Percentiles rank a stretch among this genome's conserved stretches.
These are phyloP conservation scores for Lasioglossum lativentre DNA, from an alignment of 2,888 invertebrate species.

Conservation along the genomic window DNA sequence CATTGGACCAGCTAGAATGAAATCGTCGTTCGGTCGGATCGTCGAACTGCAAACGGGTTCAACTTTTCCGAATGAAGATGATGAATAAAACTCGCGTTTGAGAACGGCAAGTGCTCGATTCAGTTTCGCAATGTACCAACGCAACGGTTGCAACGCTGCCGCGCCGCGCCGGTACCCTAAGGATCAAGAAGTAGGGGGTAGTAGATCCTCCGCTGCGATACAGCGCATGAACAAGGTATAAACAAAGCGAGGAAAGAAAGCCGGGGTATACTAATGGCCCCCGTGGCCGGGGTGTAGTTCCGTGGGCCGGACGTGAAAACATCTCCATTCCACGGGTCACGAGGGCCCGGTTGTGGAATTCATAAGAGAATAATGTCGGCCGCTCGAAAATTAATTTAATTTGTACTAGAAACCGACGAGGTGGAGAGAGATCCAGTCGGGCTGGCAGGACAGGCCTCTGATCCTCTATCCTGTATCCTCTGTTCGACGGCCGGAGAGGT, in stretches of 20 bases:
- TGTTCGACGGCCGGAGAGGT: not conserved
- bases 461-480: conserved; percentile 6
- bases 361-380: conserved; percentile 81
- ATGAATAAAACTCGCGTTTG: not conserved
- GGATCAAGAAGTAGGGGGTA: not conserved
- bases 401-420: conserved; percentile 78
- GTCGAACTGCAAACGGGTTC: not conserved
- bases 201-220: conserved; percentile 43
- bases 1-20: not conserved
- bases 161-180: not conserved
- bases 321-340: conserved; percentile 77
- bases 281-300: conserved; percentile 59
- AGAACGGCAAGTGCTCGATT: not conserved
- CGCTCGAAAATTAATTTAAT: conserved; percentile 82
- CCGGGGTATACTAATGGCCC: conserved; percentile 73
- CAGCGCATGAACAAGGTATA: conserved; percentile 52
- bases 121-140: not conserved
- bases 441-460: not conserved
- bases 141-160: not conserved
- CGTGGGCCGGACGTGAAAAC: conserved; percentile 74
- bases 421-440: conserved; percentile 35
- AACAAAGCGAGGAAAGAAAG: conserved; percentile 64
- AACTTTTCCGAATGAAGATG: not conserved
- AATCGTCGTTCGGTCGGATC: not conserved
- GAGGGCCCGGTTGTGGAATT: conserved; percentile 75